Conservation (phyloP, 2,888 invertebrate species). For the Podabrus alpinus region DNA sequence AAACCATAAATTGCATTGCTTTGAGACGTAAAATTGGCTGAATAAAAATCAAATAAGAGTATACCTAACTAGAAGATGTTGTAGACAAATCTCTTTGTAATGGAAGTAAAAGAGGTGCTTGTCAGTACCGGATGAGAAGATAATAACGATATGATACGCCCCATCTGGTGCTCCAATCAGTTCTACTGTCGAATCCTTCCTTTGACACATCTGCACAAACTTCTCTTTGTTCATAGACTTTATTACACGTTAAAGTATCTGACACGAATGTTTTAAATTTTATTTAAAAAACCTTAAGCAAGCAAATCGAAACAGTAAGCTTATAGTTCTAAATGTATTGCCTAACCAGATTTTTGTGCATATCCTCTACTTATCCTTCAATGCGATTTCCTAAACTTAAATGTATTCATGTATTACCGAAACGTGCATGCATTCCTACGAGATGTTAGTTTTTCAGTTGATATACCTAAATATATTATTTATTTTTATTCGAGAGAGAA, state of each 20-base stretch:
- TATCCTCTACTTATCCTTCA: background rate
- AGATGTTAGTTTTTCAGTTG: background rate
- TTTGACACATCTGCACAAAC: conserved; percentile 31
- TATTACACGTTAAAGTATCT: conserved; percentile 22
- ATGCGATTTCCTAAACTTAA: background rate
- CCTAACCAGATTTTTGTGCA: background rate
- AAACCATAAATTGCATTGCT: background rate
- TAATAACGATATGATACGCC: conserved; percentile 49
- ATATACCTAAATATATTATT: background rate
- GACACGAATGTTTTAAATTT: conserved; percentile 8
- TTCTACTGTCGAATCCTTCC: conserved; percentile 47
- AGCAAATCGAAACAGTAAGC: background rate
- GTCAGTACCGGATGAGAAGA: conserved; percentile 49
- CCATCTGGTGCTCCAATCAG: conserved; percentile 51
- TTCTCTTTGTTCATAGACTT: conserved; percentile 27
- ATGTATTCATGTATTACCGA: background rate
- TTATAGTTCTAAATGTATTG: background rate
- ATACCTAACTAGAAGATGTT: conserved; percentile 22
- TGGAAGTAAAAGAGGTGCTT: conserved; percentile 44
- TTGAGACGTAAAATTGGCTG: background rate
- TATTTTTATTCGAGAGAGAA: background rate
- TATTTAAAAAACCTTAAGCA: background rate
- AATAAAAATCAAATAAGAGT: background rate
- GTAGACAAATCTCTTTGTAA: conserved; percentile 47
- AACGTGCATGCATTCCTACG: background rate